Evolutionary conservation across 2,113 vertebrate genomes (phyloP).

Genomic region (Protobothrops mucrosquamatus): DNA sequence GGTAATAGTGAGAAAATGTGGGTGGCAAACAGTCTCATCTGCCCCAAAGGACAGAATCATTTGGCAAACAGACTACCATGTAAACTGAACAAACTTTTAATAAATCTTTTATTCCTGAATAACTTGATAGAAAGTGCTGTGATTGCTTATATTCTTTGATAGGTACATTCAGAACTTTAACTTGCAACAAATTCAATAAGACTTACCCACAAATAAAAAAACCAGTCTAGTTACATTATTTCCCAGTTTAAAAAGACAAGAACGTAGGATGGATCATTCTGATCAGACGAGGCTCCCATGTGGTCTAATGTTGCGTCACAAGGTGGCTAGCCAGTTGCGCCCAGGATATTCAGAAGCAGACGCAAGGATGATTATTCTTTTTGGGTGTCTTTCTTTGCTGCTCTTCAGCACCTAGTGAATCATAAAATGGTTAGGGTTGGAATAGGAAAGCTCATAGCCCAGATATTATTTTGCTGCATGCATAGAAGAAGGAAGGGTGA

Average conservation of each 20-base stretch:
- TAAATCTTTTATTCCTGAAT: background rate
- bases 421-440: background rate
- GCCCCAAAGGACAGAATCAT: conserved; percentile 15
- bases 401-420: background rate
- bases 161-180: background rate
- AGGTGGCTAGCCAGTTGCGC: background rate
- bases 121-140: conserved; percentile 2
- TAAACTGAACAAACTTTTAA: background rate
- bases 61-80: conserved; percentile 45
- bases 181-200: background rate
- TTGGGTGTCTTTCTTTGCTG: background rate
- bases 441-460: background rate
- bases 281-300: background rate
- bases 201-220: background rate
- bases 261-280: background rate
- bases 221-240: background rate
- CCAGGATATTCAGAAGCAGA: background rate
- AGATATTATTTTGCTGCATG: background rate
- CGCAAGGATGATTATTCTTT: background rate
- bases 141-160: background rate
- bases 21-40: background rate
- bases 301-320: background rate
- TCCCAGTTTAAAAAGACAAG: background rate
- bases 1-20: background rate
- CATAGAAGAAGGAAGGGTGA: background rate